These are phyloP conservation scores for Octodon degus DNA, from an alignment of 2,113 vertebrate genomes.

Conservation along the genomic window DNA sequence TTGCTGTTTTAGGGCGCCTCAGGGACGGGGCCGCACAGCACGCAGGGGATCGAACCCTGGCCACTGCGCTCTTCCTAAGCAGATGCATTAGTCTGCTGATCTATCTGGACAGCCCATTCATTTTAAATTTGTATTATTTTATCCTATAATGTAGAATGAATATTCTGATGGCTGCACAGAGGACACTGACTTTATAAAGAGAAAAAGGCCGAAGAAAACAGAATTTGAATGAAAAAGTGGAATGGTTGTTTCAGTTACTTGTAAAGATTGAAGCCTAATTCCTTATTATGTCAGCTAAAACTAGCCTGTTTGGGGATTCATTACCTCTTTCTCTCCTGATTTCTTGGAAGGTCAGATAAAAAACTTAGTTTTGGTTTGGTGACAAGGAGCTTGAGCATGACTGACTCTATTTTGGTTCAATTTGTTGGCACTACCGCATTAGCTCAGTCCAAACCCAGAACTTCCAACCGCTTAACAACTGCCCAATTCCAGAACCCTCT, in stretches of 20 bases:
- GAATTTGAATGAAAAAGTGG: not conserved
- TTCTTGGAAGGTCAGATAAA: not conserved
- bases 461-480: not conserved
- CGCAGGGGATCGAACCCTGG: too few relatives aligned
- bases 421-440: not conserved
- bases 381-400: not conserved
- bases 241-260: not conserved
- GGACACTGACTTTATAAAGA: not conserved
- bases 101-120: too few relatives aligned
- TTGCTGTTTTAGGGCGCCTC: too few relatives aligned
- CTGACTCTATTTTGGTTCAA: not conserved
- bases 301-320: not conserved
- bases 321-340: not conserved
- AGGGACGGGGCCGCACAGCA: too few relatives aligned
- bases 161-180: not conserved
- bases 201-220: not conserved
- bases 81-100: too few relatives aligned
- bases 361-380: not conserved
- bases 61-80: too few relatives aligned
- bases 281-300: not conserved
- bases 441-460: not conserved
- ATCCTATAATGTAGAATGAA: not conserved
- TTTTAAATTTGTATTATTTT: not conserved
- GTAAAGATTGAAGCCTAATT: not conserved
- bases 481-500: not conserved